Conservation (phyloP, 2,888 invertebrate genomes). For the Palloptera scutellata region DNA sequence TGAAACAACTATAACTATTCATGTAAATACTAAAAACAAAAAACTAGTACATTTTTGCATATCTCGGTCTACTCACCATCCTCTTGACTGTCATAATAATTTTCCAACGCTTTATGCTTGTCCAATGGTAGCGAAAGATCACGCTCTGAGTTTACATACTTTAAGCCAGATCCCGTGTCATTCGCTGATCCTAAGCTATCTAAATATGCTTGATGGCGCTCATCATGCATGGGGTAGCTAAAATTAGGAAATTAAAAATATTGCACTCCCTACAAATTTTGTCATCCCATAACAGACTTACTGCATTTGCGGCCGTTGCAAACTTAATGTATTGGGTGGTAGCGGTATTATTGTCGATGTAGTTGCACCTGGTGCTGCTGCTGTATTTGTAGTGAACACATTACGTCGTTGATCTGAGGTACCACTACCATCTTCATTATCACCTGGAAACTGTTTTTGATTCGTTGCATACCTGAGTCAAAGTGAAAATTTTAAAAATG, state of each 20-base stretch:
- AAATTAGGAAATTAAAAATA: neutral
- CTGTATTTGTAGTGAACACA: conserved; percentile 21
- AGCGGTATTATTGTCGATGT: conserved; percentile 4
- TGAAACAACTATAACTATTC: too few species aligned
- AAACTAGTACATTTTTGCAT: neutral
- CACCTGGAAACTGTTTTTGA: conserved; percentile 40
- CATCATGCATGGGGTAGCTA: conserved; percentile 41
- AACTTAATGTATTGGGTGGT: conserved; percentile 20
- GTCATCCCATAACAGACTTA: conserved; percentile 19
- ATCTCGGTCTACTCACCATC: conserved; percentile 51
- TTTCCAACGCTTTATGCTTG: conserved; percentile 55
- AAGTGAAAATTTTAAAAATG: neutral
- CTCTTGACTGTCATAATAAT: conserved; percentile 60
- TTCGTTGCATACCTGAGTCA: conserved; percentile 50
- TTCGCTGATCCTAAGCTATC: conserved; percentile 51
- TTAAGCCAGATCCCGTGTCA: conserved; percentile 49
- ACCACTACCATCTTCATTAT: conserved; percentile 36
- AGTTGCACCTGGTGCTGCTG: conserved; percentile 25
- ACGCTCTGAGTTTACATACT: conserved; percentile 57
- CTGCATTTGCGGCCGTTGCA: conserved; percentile 36
- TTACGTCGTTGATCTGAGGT: conserved; percentile 24
- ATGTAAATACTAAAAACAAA: conserved; percentile 9
- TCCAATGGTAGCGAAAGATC: conserved; percentile 60
- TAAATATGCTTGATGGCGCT: conserved; percentile 47
- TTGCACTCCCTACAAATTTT: neutral